These are phyloP conservation scores for Teleiodes luculella DNA, from an alignment of 2,888 invertebrate species.

Conservation along the genomic window DNA sequence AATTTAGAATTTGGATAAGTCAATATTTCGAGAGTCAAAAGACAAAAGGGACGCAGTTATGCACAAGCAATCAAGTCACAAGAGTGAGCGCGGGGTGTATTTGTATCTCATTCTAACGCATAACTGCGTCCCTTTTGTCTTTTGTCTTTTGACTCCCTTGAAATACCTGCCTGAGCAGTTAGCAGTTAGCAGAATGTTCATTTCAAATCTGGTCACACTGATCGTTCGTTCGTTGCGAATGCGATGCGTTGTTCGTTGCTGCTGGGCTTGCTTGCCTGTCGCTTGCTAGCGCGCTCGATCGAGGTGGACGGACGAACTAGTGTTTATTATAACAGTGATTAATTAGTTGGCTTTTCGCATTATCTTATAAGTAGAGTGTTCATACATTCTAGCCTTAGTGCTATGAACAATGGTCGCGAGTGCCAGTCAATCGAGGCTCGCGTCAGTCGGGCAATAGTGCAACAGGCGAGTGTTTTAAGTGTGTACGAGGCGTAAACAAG, in stretches of 20 bases:
- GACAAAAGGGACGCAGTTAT: no score
- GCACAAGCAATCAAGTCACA: no score
- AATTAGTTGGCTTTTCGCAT: constrained; percentile 36
- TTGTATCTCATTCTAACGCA: no score
- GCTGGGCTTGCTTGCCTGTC: not conserved
- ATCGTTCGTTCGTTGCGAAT: constrained; percentile 7
- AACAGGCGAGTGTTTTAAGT: constrained; percentile 61
- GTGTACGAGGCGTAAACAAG: constrained; percentile 59
- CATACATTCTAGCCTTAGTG: constrained; percentile 27
- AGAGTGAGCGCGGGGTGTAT: no score
- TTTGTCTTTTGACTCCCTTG: no score
- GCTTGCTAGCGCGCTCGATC: constrained; percentile 32
- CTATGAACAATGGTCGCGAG: constrained; percentile 45
- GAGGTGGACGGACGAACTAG: no score
- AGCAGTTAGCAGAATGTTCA: no score
- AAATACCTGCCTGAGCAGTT: no score
- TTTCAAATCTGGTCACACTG: not conserved
- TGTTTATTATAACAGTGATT: constrained; percentile 36
- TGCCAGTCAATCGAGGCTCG: constrained; percentile 36
- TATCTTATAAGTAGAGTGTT: constrained; percentile 15
- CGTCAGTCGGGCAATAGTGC: constrained; percentile 56
- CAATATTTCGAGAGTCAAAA: no score
- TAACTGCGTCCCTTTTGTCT: no score
- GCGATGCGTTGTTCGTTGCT: constrained; percentile 3
- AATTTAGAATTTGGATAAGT: no score